These are phyloP conservation scores for Daubentonia madagascariensis DNA, from an alignment of 2,113 vertebrate species.

Conservation along the genomic window DNA sequence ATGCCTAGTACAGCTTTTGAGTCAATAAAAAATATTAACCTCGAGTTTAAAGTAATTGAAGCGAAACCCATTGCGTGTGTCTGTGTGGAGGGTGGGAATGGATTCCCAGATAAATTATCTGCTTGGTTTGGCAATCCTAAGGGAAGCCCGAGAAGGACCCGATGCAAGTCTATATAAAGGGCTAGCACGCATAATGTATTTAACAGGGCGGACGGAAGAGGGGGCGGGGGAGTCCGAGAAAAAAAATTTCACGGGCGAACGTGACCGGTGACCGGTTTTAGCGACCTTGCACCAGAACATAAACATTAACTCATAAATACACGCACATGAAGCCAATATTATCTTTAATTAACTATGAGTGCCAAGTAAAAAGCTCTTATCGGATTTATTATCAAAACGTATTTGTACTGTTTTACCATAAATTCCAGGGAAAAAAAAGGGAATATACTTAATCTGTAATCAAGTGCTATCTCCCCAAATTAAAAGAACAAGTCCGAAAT, in stretches of 20 bases:
- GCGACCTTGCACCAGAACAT: not conserved
- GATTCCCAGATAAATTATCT: not conserved
- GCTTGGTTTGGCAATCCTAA: not conserved
- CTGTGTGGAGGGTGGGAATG: not conserved
- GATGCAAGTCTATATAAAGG: not conserved
- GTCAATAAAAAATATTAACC: not conserved
- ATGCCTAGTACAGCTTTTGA: not conserved
- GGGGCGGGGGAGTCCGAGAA: rapidly evolving
- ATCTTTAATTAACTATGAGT: not conserved
- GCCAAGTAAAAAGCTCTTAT: not conserved
- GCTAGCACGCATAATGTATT: not conserved
- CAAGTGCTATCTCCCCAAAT: not conserved
- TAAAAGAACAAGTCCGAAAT: not conserved
- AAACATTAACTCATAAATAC: not conserved
- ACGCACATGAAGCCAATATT: not conserved
- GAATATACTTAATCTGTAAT: not conserved
- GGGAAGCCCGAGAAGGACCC: not conserved
- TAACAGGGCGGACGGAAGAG: too few relatives aligned
- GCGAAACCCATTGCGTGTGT: not conserved
- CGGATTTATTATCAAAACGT: not conserved
- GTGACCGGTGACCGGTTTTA: not conserved
- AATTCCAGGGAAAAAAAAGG: not conserved
- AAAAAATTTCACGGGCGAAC: not conserved
- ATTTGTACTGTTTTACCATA: not conserved
- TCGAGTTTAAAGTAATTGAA: not conserved